Conservation (phyloP, 2,797 vertebrate species). For the Onychomys leucogaster region DNA sequence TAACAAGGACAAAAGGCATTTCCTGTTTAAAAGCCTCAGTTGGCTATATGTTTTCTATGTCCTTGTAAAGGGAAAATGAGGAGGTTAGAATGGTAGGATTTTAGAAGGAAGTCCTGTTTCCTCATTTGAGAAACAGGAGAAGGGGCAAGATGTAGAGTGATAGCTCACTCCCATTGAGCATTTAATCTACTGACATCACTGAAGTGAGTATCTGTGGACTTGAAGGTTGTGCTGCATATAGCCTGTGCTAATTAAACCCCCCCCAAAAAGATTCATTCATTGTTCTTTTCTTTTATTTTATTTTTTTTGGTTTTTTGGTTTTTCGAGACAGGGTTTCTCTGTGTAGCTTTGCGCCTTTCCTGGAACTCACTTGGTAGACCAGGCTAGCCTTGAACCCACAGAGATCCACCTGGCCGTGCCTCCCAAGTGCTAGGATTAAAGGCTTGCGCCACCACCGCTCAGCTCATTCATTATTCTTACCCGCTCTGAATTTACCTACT, state of each 20-base stretch:
- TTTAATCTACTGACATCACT: background rate
- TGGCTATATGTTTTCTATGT: constrained; percentile 9
- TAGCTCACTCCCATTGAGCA: background rate
- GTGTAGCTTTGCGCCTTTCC: too few relatives aligned
- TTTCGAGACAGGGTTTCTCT: too few relatives aligned
- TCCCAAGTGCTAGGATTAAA: too few relatives aligned
- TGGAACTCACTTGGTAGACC: too few relatives aligned
- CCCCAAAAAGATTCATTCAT: background rate
- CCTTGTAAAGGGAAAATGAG: background rate
- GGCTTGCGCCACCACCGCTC: too few relatives aligned
- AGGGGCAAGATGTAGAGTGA: background rate
- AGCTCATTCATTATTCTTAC: background rate
- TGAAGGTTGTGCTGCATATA: background rate
- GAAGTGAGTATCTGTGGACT: background rate
- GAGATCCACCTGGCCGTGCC: too few relatives aligned
- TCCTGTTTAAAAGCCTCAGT: constrained; percentile 13
- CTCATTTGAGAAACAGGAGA: background rate
- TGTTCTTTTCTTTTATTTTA: too few relatives aligned
- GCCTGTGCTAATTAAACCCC: constrained; percentile 24
- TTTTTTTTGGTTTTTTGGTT: too few relatives aligned
- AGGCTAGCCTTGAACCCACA: too few relatives aligned
- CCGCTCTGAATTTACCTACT: background rate
- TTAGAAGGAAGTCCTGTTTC: background rate
- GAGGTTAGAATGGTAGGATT: background rate
- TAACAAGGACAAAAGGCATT: constrained; percentile 33